Percentiles rank a stretch among this genome's conserved stretches.
phyloP scores from a whole-genome alignment of 2,113 vertebrate genomes.

The Otocyon megalotis region DNA sequence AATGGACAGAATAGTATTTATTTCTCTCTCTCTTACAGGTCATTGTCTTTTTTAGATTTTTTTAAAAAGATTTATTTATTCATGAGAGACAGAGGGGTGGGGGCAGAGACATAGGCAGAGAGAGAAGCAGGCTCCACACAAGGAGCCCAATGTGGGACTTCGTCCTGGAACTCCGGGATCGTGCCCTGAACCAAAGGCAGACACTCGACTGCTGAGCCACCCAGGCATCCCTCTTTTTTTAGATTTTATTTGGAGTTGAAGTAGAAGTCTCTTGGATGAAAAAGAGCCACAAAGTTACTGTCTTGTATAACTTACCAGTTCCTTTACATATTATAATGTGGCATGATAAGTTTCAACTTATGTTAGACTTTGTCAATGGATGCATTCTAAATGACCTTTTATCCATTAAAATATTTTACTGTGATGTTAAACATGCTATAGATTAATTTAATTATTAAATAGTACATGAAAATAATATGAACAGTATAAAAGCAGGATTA shows the following conservation, averaged over 20 bases:
- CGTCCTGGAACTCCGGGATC: too few species aligned
- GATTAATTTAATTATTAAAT: not conserved
- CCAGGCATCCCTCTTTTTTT: not conserved
- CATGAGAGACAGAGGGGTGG: too few species aligned
- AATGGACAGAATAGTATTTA: not conserved
- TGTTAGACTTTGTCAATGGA: not conserved
- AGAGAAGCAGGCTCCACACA: too few species aligned
- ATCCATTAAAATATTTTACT: not conserved
- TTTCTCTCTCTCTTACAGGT: conserved; percentile 20
- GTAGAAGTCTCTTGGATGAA: not conserved
- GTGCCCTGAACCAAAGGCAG: too few species aligned
- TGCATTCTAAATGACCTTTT: not conserved
- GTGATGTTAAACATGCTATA: not conserved
- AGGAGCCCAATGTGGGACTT: too few species aligned
- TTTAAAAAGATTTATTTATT: not conserved
- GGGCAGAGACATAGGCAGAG: too few species aligned
- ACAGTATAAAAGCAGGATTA: not conserved
- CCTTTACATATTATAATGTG: not conserved
- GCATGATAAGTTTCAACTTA: not conserved
- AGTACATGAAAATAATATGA: not conserved
- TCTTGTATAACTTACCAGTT: not conserved
- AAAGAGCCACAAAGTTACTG: not conserved
- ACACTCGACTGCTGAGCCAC: too few species aligned
- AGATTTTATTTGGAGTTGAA: not conserved
- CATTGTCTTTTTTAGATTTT: not conserved